phyloP scores from a whole-genome alignment of 92 coral and sea anemone genomes.

The Parazoanthus darwini region DNA sequence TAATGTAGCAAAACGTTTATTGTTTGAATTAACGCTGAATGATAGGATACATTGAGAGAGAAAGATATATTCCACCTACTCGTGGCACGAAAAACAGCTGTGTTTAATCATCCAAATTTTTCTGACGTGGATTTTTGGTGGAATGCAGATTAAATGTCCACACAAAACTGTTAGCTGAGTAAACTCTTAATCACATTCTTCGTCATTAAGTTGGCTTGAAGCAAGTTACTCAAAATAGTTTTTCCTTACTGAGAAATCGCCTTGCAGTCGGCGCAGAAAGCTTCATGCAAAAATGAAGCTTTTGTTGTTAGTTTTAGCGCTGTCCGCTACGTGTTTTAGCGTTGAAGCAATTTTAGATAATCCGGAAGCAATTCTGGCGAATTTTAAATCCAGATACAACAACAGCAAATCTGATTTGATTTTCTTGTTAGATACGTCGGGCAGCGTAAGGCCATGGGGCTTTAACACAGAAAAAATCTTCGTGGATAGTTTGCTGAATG shows the following conservation, averaged over 20 bases:
- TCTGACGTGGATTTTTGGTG: constrained; percentile 27
- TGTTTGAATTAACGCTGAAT: not conserved
- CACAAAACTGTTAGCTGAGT: constrained; percentile 13
- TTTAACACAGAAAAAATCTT: constrained; percentile 79
- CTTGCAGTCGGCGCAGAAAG: constrained; percentile 10
- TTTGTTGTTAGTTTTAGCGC: constrained; percentile 1
- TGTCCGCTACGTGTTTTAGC: constrained; percentile 4
- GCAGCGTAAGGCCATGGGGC: constrained; percentile 84
- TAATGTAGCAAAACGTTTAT: not conserved
- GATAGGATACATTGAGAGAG: not conserved
- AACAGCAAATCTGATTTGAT: constrained; percentile 90
- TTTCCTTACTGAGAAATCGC: not conserved
- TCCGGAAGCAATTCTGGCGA: constrained; percentile 51
- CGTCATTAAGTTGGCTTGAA: constrained; percentile 3
- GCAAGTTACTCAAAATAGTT: not conserved
- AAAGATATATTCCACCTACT: not conserved
- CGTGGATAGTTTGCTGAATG: constrained; percentile 81
- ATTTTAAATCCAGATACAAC: constrained; percentile 79
- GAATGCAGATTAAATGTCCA: not conserved
- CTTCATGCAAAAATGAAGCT: constrained; percentile 28
- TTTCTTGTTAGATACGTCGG: constrained; percentile 88
- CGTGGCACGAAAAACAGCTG: constrained; percentile 31
- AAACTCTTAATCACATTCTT: not conserved
- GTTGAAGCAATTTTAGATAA: constrained; percentile 56
- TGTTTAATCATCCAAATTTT: not conserved